Evolutionary conservation across 2,797 vertebrate genomes (phyloP).

Genomic region (Borostomias antarcticus): DNA sequence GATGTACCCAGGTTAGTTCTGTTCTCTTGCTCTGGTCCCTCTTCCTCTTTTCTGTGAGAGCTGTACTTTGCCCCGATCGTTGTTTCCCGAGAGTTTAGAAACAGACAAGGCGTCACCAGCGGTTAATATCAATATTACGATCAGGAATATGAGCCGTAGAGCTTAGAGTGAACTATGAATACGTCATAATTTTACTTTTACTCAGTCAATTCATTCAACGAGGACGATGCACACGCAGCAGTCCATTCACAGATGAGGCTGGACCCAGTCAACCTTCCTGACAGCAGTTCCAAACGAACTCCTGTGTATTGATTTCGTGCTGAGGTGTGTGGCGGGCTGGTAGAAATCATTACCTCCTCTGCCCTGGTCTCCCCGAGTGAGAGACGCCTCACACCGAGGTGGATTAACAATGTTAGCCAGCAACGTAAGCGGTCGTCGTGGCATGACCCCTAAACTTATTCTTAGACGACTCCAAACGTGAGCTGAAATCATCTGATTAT

Average conservation of each 20-base stretch:
- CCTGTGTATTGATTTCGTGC: neutral
- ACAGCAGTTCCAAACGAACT: neutral
- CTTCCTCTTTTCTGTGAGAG: too few species aligned
- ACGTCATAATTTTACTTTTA: too few species aligned
- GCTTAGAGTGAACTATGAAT: too few species aligned
- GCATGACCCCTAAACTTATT: too few species aligned
- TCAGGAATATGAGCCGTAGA: too few species aligned
- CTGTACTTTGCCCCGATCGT: too few species aligned
- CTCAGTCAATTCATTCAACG: neutral
- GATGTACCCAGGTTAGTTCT: constrained; percentile 91
- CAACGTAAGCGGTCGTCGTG: neutral
- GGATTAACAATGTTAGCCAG: neutral
- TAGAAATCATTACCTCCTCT: neutral
- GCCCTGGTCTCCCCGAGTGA: neutral
- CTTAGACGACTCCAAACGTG: too few species aligned
- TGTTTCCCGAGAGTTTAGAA: too few species aligned
- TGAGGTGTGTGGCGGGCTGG: neutral
- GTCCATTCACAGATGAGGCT: neutral
- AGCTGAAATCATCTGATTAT: too few species aligned
- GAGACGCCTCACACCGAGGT: neutral
- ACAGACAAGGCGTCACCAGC: too few species aligned
- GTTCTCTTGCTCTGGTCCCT: neutral
- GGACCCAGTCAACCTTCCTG: neutral
- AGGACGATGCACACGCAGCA: neutral
- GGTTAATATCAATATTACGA: too few species aligned